Percentiles rank a stretch among this genome's conserved stretches.
These are phyloP conservation scores for Tragulus kanchil DNA, from an alignment of 2,113 vertebrate genomes.

Conservation along the genomic window DNA sequence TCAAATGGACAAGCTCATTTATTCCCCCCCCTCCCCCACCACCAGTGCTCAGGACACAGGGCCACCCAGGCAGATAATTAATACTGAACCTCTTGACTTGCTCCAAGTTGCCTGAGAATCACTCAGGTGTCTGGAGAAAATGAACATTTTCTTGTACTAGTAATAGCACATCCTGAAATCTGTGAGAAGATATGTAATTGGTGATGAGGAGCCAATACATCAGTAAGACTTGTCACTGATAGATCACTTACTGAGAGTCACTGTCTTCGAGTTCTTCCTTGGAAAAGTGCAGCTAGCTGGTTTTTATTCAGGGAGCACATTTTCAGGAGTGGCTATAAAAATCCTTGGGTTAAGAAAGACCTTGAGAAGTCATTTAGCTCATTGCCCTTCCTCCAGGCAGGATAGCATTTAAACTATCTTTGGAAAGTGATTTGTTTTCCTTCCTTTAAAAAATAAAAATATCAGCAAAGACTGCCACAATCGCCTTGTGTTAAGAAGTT, in stretches of 20 bases:
- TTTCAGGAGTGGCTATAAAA: conserved; percentile 51
- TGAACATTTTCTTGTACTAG: neutral
- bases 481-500: neutral
- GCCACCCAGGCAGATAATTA: neutral
- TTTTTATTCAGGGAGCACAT: neutral
- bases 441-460: conserved; percentile 62
- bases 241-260: neutral
- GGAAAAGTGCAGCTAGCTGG: neutral
- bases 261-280: neutral
- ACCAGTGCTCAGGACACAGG: accelerated
- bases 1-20: neutral
- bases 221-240: neutral
- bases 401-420: conserved; percentile 57
- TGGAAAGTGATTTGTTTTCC: conserved; percentile 61
- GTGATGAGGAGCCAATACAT: neutral
- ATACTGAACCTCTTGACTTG: neutral
- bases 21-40: neutral
- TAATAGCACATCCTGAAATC: neutral
- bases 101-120: neutral
- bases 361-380: conserved; percentile 53
- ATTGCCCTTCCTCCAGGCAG: conserved; percentile 55
- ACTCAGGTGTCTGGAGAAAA: neutral
- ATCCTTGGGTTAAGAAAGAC: conserved; percentile 45
- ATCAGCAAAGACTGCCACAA: neutral
- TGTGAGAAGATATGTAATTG: neutral